Percentiles rank a stretch among this genome's conserved stretches.
Conservation (phyloP, 1,140 invertebrate genomes). For the Tetramorium parvispinum region DNA sequence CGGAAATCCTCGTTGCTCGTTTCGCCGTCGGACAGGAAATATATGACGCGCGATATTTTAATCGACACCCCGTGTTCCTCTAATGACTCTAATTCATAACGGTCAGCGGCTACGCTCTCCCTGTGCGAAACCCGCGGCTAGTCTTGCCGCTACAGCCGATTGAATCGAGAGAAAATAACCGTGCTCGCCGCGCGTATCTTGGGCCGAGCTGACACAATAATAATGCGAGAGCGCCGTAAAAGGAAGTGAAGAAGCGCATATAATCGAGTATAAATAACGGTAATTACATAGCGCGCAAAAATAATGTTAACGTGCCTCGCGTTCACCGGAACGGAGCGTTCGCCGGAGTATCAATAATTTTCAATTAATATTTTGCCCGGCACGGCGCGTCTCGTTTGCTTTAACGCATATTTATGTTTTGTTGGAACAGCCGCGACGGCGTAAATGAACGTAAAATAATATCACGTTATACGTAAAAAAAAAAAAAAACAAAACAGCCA, state of each 20-base stretch:
- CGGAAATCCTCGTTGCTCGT: background rate
- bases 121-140: slow-evolving; percentile 11
- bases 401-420: slow-evolving; percentile 60
- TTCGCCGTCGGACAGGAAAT: slow-evolving; percentile 42
- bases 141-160: slow-evolving; percentile 34
- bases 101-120: background rate
- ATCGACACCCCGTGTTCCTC: slow-evolving; percentile 58
- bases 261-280: slow-evolving; percentile 57
- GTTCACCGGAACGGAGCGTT: background rate
- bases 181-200: slow-evolving; percentile 10
- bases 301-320: slow-evolving; percentile 51
- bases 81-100: slow-evolving; percentile 55
- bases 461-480: slow-evolving; percentile 54
- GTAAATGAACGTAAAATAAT: slow-evolving; percentile 64
- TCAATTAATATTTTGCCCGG: slow-evolving; percentile 51
- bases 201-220: background rate
- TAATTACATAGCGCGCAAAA: slow-evolving; percentile 43
- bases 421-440: slow-evolving; percentile 12
- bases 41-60: slow-evolving; percentile 54
- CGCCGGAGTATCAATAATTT: slow-evolving; percentile 52
- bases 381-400: slow-evolving; percentile 48
- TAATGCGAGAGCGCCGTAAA: slow-evolving; percentile 18
- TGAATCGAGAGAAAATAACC: background rate
- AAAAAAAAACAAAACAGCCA: slow-evolving; percentile 24
- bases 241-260: slow-evolving; percentile 1